Percentiles rank a stretch among this genome's conserved stretches.
These are phyloP conservation scores for Melanostoma scalare DNA, from an alignment of 2,888 invertebrate species.

Conservation along the genomic window DNA sequence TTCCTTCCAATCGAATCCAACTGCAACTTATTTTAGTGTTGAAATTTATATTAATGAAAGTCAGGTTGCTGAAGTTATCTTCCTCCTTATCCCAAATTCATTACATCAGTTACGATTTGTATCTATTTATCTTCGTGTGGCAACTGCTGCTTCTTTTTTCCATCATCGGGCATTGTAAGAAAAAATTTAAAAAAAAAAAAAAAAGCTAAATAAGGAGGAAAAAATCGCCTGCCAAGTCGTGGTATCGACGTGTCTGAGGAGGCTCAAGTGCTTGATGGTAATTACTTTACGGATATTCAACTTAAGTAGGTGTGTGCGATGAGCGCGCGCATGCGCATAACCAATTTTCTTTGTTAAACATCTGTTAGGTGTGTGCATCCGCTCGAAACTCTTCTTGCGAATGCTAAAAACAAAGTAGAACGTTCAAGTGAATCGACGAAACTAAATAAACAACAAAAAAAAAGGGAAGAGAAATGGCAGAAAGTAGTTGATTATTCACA, in stretches of 20 bases:
- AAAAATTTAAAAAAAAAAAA: slow-evolving; percentile 4
- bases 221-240: neutral
- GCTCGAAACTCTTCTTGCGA: slow-evolving; percentile 30
- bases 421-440: slow-evolving; percentile 30
- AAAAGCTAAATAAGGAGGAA: too few relatives aligned
- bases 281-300: slow-evolving; percentile 42
- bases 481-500: slow-evolving; percentile 29
- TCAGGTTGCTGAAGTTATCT: slow-evolving; percentile 36
- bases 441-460: neutral
- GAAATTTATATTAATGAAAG: slow-evolving; percentile 58
- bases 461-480: slow-evolving; percentile 11
- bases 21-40: slow-evolving; percentile 3
- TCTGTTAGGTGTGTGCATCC: slow-evolving; percentile 60
- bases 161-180: slow-evolving; percentile 37
- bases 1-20: neutral
- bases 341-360: slow-evolving; percentile 60
- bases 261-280: slow-evolving; percentile 2
- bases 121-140: slow-evolving; percentile 61
- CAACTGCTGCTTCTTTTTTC: slow-evolving; percentile 22
- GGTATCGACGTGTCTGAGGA: slow-evolving; percentile 8
- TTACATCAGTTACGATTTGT: slow-evolving; percentile 59
- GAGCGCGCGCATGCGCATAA: slow-evolving; percentile 54
- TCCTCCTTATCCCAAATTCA: slow-evolving; percentile 51
- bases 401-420: slow-evolving; percentile 52
- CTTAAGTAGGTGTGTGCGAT: slow-evolving; percentile 40